Conservation (phyloP, 2,113 vertebrate species). For the Sorex araneus region DNA sequence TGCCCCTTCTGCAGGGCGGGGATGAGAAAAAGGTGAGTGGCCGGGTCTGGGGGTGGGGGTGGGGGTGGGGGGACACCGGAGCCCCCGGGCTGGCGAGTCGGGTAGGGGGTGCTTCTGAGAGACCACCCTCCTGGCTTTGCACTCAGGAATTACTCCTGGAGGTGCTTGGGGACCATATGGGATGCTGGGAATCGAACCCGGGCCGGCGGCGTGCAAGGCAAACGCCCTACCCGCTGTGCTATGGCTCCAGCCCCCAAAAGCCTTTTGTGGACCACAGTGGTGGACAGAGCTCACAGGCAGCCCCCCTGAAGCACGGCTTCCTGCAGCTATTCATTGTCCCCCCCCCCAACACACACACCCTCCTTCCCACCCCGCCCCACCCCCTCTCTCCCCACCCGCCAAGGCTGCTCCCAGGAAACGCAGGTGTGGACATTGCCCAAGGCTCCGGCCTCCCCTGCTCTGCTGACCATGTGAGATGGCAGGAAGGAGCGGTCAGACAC, state of each 20-base stretch:
- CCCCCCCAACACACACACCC: rapidly evolving
- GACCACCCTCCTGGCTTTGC: not conserved
- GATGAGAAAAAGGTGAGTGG: constrained; percentile 97
- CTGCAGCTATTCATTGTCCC: too few relatives aligned
- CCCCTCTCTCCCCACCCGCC: too few relatives aligned
- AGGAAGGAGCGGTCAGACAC: not conserved
- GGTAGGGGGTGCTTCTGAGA: not conserved
- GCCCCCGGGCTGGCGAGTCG: not conserved
- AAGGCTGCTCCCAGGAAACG: too few relatives aligned
- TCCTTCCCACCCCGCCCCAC: not conserved
- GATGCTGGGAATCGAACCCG: too few relatives aligned
- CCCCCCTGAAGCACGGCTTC: not conserved
- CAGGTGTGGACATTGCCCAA: not conserved
- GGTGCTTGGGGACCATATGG: too few relatives aligned
- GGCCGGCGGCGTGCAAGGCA: too few relatives aligned
- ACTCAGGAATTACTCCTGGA: too few relatives aligned
- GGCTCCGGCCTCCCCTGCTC: rapidly evolving
- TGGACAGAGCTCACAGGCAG: not conserved
- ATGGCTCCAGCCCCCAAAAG: too few relatives aligned
- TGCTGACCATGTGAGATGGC: too few relatives aligned
- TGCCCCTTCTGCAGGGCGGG: constrained; percentile 95
- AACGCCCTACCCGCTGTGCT: too few relatives aligned
- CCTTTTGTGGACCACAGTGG: not conserved
- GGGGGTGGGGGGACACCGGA: too few relatives aligned
- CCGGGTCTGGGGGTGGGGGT: rapidly evolving